These are phyloP conservation scores for Heliconius ethilla DNA, from an alignment of 2,888 invertebrate species.

Conservation along the genomic window DNA sequence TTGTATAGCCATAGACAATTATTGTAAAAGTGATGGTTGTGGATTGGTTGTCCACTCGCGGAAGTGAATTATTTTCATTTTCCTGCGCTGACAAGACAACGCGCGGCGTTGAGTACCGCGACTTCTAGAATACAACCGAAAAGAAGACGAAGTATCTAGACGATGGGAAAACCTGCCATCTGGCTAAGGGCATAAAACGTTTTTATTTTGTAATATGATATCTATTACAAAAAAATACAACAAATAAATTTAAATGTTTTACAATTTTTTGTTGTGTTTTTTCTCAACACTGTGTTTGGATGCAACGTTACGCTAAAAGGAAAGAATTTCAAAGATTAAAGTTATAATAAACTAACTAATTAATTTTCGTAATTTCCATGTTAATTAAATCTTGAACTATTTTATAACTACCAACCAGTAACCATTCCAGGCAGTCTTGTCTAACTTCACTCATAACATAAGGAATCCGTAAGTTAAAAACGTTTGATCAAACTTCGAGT, in stretches of 20 bases:
- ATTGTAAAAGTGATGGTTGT: background rate
- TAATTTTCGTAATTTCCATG: background rate
- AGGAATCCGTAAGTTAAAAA: slow-evolving; percentile 21
- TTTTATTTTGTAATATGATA: background rate
- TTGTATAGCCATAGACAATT: background rate
- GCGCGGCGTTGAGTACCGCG: no score
- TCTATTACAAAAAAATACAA: background rate
- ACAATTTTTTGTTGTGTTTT: background rate
- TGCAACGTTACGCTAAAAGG: background rate
- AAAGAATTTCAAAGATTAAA: background rate
- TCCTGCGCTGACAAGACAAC: no score
- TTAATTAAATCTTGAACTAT: slow-evolving; percentile 17
- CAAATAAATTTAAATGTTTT: background rate
- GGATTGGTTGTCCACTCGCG: background rate
- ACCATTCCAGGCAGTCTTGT: background rate
- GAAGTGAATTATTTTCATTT: no score
- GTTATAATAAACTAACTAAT: background rate
- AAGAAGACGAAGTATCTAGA: no score
- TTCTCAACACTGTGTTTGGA: background rate
- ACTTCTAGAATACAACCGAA: no score
- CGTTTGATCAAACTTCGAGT: slow-evolving; percentile 10
- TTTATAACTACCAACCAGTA: background rate
- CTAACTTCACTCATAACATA: slow-evolving; percentile 14
- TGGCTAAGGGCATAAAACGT: no score
- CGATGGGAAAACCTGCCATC: no score